Evolutionary conservation across 2,888 invertebrate species (phyloP).

Genomic region (Sinelater perroti): DNA sequence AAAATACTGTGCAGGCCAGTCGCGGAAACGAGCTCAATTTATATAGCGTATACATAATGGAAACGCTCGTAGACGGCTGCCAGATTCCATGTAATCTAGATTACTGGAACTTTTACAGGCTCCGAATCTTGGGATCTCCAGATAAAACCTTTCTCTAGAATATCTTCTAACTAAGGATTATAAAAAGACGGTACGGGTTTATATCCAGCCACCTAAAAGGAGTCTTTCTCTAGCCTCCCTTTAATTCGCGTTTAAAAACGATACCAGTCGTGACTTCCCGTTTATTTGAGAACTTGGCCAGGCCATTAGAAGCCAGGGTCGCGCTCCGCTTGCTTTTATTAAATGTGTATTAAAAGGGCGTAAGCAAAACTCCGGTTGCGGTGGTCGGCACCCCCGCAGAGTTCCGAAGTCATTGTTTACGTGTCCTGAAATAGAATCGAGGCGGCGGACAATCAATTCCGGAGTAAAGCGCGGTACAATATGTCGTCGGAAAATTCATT

Average conservation of each 20-base stretch:
- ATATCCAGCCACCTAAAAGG: conserved; percentile 19
- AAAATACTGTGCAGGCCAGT: conserved; percentile 51
- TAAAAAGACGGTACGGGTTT: conserved; percentile 32
- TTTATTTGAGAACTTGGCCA: neutral
- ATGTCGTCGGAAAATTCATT: conserved; percentile 42
- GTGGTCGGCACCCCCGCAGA: conserved; percentile 14
- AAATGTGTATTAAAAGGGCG: conserved; percentile 1
- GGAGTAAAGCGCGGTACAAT: conserved; percentile 41
- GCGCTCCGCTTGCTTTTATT: neutral
- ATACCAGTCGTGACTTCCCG: neutral
- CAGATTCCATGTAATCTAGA: conserved; percentile 54
- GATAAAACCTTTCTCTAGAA: conserved; percentile 49
- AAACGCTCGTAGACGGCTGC: conserved; percentile 51
- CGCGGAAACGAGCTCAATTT: conserved; percentile 53
- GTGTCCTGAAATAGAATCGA: conserved; percentile 42
- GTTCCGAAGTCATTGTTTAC: conserved; percentile 34
- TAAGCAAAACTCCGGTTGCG: conserved; percentile 9
- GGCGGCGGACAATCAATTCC: conserved; percentile 39
- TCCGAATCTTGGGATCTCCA: conserved; percentile 49
- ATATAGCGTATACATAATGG: conserved; percentile 55
- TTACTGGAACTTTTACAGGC: conserved; percentile 54
- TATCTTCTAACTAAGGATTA: conserved; percentile 46
- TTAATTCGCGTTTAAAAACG: conserved; percentile 16
- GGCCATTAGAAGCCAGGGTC: neutral
- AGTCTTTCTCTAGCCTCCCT: conserved; percentile 11